Conservation (phyloP, 2,888 invertebrate genomes). For the Atrina japonica region DNA sequence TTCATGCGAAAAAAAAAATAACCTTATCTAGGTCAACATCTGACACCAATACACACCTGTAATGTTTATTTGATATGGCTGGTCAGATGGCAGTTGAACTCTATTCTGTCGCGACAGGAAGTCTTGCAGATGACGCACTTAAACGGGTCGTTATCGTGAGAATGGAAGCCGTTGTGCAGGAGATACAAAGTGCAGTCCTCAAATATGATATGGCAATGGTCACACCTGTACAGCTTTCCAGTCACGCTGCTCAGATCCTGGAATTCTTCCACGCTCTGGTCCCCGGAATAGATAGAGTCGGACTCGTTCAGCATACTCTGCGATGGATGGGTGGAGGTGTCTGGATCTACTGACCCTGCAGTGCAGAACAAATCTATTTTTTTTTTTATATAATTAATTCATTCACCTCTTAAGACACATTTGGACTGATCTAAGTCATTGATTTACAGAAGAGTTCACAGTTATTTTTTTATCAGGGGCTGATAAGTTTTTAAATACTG, state of each 20-base stretch:
- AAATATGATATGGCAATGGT: slow-evolving; percentile 75
- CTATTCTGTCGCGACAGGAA: slow-evolving; percentile 71
- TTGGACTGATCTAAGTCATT: too few species aligned
- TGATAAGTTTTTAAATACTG: too few species aligned
- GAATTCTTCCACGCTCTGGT: slow-evolving; percentile 50
- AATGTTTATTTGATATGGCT: slow-evolving; percentile 77
- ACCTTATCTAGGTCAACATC: too few species aligned
- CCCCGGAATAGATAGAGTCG: slow-evolving; percentile 42
- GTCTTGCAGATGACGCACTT: slow-evolving; percentile 73
- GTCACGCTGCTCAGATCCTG: slow-evolving; percentile 68
- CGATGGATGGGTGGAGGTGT: slow-evolving; percentile 42
- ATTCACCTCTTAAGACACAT: too few species aligned
- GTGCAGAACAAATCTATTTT: too few species aligned
- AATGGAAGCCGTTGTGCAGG: slow-evolving; percentile 76
- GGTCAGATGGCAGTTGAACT: slow-evolving; percentile 76
- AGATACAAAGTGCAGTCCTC: slow-evolving; percentile 75
- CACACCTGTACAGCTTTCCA: slow-evolving; percentile 73
- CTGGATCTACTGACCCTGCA: slow-evolving; percentile 38
- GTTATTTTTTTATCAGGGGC: too few species aligned
- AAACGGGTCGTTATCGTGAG: slow-evolving; percentile 73
- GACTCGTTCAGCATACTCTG: slow-evolving; percentile 30
- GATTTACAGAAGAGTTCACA: too few species aligned
- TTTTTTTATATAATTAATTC: too few species aligned
- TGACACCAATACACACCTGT: too few species aligned
- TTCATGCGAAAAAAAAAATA: too few species aligned